These are phyloP conservation scores for Dendrocincla fuliginosa DNA, from an alignment of 2,797 vertebrate genomes.

Conservation along the genomic window DNA sequence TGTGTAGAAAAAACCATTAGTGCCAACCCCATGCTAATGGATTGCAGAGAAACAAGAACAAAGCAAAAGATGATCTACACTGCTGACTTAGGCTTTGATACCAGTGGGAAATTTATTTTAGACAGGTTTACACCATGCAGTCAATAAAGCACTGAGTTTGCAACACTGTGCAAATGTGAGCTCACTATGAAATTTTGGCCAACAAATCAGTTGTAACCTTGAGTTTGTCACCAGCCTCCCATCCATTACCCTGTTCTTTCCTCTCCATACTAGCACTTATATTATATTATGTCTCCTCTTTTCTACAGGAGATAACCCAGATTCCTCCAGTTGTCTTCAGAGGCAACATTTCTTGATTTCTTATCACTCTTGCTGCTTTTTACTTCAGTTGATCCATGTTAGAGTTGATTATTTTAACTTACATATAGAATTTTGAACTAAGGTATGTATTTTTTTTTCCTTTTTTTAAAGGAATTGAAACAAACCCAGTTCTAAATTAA, in stretches of 20 bases:
- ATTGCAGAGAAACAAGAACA: neutral
- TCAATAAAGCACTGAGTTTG: neutral
- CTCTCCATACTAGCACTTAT: neutral
- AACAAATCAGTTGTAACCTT: neutral
- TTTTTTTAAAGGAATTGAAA: neutral
- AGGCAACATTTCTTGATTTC: neutral
- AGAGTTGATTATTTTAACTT: neutral
- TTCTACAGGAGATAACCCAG: neutral
- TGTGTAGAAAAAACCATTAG: neutral
- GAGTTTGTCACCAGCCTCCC: neutral
- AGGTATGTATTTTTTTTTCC: fast-evolving
- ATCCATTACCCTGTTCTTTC: neutral
- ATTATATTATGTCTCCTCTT: neutral
- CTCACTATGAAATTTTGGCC: neutral
- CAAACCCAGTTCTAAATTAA: neutral
- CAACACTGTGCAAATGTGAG: neutral
- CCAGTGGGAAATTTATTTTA: neutral
- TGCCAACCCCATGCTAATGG: neutral
- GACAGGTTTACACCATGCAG: neutral
- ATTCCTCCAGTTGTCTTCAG: neutral
- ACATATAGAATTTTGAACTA: neutral
- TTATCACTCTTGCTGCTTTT: neutral
- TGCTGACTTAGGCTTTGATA: neutral
- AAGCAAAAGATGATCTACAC: neutral
- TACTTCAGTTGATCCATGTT: neutral